Conservation (phyloP, 2,888 invertebrate species). For the Clistopyga incitator region DNA sequence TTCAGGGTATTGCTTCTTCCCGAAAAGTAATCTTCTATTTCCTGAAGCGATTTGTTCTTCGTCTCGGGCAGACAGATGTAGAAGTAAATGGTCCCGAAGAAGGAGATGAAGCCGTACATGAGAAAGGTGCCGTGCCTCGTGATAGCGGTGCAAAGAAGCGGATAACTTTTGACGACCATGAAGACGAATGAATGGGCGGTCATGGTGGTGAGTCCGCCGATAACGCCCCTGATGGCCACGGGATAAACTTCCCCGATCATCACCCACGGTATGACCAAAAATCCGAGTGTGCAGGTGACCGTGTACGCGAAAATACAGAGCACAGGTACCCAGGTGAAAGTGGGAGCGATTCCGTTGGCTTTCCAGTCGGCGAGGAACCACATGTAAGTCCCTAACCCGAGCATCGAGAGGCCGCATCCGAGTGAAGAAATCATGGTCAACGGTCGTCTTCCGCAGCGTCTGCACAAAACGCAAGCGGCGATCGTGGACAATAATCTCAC, state of each 20-base stretch:
- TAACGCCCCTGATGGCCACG: conserved; percentile 87
- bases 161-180: conserved; percentile 89
- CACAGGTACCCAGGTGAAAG: conserved; percentile 88
- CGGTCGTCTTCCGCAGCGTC: conserved; percentile 87
- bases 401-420: conserved; percentile 88
- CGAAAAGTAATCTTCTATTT: conserved; percentile 90
- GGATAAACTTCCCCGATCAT: conserved; percentile 92
- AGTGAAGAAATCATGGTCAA: conserved; percentile 88
- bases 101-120: conserved; percentile 87
- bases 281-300: conserved; percentile 88
- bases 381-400: conserved; percentile 87
- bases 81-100: conserved; percentile 87
- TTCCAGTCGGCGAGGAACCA: conserved; percentile 86
- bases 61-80: conserved; percentile 89
- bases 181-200: conserved; percentile 88
- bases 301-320: conserved; percentile 87
- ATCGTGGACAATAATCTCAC: conserved; percentile 88
- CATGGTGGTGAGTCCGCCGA: conserved; percentile 89
- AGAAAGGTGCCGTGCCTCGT: conserved; percentile 88
- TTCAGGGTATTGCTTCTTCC: conserved; percentile 86
- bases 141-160: conserved; percentile 85
- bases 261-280: conserved; percentile 89
- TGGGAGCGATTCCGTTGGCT: conserved; percentile 81
- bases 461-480: conserved; percentile 87
- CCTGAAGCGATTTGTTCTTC: conserved; percentile 88